phyloP scores from a whole-genome alignment of 2,888 invertebrate genomes.

The Tetheella fluctuosa region DNA sequence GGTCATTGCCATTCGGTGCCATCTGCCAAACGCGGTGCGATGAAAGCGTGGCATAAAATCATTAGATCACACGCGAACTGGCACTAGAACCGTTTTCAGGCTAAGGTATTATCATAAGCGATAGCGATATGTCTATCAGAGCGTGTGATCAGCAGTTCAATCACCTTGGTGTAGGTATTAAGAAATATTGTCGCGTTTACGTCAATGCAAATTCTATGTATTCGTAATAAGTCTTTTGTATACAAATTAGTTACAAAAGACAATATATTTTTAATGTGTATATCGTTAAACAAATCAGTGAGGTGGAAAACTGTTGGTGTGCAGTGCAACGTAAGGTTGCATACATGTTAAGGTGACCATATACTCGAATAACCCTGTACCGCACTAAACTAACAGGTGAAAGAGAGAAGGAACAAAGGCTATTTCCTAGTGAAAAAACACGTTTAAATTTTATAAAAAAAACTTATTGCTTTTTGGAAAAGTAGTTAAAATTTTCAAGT shows the following conservation, averaged over 20 bases:
- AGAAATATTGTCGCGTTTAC: slow-evolving; percentile 11
- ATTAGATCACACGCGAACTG: slow-evolving; percentile 46
- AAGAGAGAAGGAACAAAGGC: too few species aligned
- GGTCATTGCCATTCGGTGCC: slow-evolving; percentile 40
- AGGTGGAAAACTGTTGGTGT: too few species aligned
- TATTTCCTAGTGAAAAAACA: too few species aligned
- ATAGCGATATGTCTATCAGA: slow-evolving; percentile 14
- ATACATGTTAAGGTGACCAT: too few species aligned
- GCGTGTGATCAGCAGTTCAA: not conserved
- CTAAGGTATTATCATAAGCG: slow-evolving; percentile 16
- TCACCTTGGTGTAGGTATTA: not conserved
- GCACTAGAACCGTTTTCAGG: slow-evolving; percentile 30
- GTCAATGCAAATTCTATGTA: slow-evolving; percentile 7
- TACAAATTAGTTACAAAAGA: not conserved
- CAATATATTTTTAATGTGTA: too few species aligned
- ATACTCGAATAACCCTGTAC: too few species aligned
- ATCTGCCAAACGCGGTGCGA: slow-evolving; percentile 32
- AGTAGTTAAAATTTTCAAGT: too few species aligned
- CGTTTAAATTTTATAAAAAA: too few species aligned
- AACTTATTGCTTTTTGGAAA: too few species aligned
- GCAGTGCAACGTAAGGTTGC: too few species aligned
- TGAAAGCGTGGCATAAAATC: slow-evolving; percentile 47
- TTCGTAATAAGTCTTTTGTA: not conserved
- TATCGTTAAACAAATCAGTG: too few species aligned
- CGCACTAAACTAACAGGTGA: too few species aligned